Evolutionary conservation across 2,888 invertebrate genomes (phyloP).

Genomic region (Trichogramma evanescens): DNA sequence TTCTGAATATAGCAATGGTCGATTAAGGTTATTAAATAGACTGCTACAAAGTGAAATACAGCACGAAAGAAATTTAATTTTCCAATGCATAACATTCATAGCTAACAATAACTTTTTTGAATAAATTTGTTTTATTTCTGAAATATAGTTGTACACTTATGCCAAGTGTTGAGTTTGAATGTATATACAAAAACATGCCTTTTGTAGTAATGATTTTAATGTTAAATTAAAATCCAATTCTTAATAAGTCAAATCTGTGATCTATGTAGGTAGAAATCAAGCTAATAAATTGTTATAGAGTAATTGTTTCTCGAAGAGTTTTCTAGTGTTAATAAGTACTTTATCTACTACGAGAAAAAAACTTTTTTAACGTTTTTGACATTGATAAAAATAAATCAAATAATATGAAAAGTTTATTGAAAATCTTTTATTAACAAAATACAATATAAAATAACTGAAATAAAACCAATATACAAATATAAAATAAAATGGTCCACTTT

Average conservation of each 20-base stretch:
- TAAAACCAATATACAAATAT: conserved; percentile 7
- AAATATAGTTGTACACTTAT: too few relatives aligned
- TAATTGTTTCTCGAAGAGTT: too few relatives aligned
- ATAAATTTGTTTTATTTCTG: background rate
- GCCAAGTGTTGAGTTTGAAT: too few relatives aligned
- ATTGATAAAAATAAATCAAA: conserved; percentile 3
- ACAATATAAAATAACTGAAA: conserved; percentile 18
- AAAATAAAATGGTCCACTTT: background rate
- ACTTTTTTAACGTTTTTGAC: too few relatives aligned
- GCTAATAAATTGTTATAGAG: too few relatives aligned
- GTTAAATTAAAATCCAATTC: too few relatives aligned
- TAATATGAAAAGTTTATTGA: background rate
- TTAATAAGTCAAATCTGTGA: too few relatives aligned
- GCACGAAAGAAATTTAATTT: conserved; percentile 77
- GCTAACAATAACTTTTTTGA: conserved; percentile 71
- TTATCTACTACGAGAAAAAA: too few relatives aligned
- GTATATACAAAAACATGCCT: too few relatives aligned
- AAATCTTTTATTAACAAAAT: conserved; percentile 21
- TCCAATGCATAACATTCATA: conserved; percentile 79
- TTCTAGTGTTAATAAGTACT: too few relatives aligned
- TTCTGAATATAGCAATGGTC: conserved; percentile 14
- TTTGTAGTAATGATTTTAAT: too few relatives aligned
- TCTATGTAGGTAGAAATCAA: too few relatives aligned
- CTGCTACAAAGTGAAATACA: conserved; percentile 71
- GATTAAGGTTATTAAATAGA: conserved; percentile 55